Conservation (phyloP, 2,113 vertebrate species). For the Tachycineta bicolor region DNA sequence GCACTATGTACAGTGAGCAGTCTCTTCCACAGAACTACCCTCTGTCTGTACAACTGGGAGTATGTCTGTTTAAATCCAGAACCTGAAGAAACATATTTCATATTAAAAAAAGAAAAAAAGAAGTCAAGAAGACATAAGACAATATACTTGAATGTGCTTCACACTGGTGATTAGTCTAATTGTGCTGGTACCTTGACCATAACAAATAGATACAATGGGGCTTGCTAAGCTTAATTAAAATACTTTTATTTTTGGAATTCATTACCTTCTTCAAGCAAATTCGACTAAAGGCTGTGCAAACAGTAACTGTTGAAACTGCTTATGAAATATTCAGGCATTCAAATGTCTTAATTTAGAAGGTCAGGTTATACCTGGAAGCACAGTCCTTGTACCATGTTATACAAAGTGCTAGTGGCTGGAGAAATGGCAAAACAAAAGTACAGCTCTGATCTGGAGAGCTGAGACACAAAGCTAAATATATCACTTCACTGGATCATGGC, state of each 20-base stretch:
- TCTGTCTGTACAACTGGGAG: neutral
- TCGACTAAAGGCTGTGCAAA: neutral
- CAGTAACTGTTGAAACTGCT: neutral
- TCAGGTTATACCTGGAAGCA: neutral
- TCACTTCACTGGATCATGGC: constrained; percentile 21
- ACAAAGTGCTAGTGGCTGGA: neutral
- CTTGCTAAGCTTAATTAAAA: neutral
- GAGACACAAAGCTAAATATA: constrained; percentile 25
- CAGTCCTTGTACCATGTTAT: neutral
- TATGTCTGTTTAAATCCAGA: neutral
- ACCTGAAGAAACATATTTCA: neutral
- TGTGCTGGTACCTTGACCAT: neutral
- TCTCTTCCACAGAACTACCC: neutral
- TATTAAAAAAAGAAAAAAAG: neutral
- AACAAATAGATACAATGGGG: neutral
- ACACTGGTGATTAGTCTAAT: neutral
- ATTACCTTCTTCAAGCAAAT: neutral
- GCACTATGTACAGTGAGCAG: neutral
- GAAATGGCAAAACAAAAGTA: neutral
- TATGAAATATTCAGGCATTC: constrained; percentile 29
- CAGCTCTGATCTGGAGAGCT: neutral
- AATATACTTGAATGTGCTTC: neutral
- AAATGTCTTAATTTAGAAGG: constrained; percentile 15
- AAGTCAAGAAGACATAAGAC: neutral
- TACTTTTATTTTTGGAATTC: neutral